Conservation (phyloP, 2,888 invertebrate species). For the Stictocephala bisonia region DNA sequence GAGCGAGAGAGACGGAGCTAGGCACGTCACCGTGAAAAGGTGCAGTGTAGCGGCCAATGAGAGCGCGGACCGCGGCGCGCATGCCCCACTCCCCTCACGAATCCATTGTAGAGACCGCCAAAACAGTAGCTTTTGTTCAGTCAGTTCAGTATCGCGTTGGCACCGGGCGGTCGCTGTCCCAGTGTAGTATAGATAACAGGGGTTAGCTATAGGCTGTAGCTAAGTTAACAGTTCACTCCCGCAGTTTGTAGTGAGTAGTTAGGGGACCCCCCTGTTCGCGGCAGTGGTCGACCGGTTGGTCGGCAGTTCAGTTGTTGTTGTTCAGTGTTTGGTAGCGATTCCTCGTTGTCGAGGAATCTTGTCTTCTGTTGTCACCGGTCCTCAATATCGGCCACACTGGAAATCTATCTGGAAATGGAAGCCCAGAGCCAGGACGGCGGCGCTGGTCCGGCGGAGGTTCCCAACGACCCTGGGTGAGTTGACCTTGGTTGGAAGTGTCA, state of each 20-base stretch:
- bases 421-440: slow-evolving; percentile 82
- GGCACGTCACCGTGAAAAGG: slow-evolving; percentile 43
- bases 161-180: slow-evolving; percentile 29
- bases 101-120: slow-evolving; percentile 44
- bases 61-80: slow-evolving; percentile 18
- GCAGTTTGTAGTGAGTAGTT: background rate
- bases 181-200: slow-evolving; percentile 29
- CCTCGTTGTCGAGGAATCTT: slow-evolving; percentile 22
- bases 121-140: slow-evolving; percentile 50
- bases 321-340: slow-evolving; percentile 18
- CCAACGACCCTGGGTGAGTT: slow-evolving; percentile 73
- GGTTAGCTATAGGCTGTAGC: background rate
- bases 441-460: slow-evolving; percentile 86
- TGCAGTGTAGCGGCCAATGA: slow-evolving; percentile 44
- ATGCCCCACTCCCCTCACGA: background rate
- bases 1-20: slow-evolving; percentile 44
- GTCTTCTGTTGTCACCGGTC: slow-evolving; percentile 13
- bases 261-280: background rate
- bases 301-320: slow-evolving; percentile 22
- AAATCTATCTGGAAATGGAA: slow-evolving; percentile 70
- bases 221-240: slow-evolving; percentile 55
- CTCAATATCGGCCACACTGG: slow-evolving; percentile 29
- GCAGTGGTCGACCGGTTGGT: background rate
- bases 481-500: too few species aligned
- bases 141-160: slow-evolving; percentile 49